phyloP scores from a whole-genome alignment of 2,888 invertebrate species.

The Hirtodrosophila trivittata region DNA sequence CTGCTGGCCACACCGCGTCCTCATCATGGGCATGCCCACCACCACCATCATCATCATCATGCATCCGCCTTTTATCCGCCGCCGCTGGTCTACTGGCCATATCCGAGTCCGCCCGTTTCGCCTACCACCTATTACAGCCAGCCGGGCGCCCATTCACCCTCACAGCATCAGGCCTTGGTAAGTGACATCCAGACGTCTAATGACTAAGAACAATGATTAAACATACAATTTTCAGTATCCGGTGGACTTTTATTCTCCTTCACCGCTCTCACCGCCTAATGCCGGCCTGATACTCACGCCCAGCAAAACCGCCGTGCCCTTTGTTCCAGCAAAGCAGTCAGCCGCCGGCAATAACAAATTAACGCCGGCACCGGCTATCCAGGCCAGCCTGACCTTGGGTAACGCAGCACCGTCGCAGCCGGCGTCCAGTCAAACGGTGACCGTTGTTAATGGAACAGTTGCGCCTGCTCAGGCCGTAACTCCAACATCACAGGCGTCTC shows the following conservation, averaged over 20 bases:
- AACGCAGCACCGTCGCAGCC: conserved; percentile 15
- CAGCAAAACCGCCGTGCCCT: conserved; percentile 66
- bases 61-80: conserved; percentile 85
- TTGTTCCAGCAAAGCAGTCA: conserved; percentile 67
- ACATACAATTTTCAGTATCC: conserved; percentile 72
- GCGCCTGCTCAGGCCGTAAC: conserved; percentile 38
- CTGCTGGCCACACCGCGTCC: conserved; percentile 81
- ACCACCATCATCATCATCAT: conserved; percentile 86
- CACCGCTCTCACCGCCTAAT: conserved; percentile 73
- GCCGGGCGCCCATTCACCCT: conserved; percentile 84
- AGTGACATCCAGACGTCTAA: conserved; percentile 36
- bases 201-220: too few species aligned
- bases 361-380: conserved; percentile 21
- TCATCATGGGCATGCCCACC: conserved; percentile 76
- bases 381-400: not conserved
- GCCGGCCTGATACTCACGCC: conserved; percentile 78
- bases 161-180: conserved; percentile 81
- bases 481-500: conserved; percentile 22
- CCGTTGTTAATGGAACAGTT: conserved; percentile 23
- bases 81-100: conserved; percentile 94
- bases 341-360: conserved; percentile 21
- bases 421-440: conserved; percentile 1
- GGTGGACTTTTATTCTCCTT: conserved; percentile 79
- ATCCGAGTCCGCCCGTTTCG: conserved; percentile 96
- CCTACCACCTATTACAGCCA: conserved; percentile 93